phyloP scores from a whole-genome alignment of 2,113 vertebrate species.

The Cryptomyrus ogoouensis region DNA sequence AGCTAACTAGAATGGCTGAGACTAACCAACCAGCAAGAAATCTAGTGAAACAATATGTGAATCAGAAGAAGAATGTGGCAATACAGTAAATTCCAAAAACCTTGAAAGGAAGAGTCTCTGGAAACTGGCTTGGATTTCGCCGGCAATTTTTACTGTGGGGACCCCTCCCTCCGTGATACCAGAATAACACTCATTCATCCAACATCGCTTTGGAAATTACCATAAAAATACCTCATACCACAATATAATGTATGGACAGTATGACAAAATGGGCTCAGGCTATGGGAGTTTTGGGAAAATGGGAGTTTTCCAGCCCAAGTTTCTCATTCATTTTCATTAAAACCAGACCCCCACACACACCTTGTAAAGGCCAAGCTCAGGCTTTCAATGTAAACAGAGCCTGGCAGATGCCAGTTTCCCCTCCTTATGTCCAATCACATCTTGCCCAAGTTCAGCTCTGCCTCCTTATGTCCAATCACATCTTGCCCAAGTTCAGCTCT shows the following conservation, averaged over 20 bases:
- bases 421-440: too few species aligned
- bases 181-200: neutral
- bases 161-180: neutral
- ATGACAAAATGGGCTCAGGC: neutral
- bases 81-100: neutral
- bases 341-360: too few species aligned
- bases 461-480: too few species aligned
- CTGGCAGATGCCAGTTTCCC: too few species aligned
- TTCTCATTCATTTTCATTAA: too few species aligned
- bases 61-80: neutral
- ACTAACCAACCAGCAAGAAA: neutral
- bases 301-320: too few species aligned
- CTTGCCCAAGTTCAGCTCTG: too few species aligned
- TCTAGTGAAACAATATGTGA: neutral
- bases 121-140: too few species aligned
- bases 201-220: neutral
- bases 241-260: neutral
- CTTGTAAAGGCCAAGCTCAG: too few species aligned
- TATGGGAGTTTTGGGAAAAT: too few species aligned
- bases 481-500: too few species aligned
- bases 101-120: neutral
- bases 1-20: neutral
- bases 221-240: neutral
- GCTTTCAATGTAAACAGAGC: too few species aligned
- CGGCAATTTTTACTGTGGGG: neutral